Evolutionary conservation across 2,113 vertebrate species (phyloP), one percentile per base, ranked within the genome.

Genomic region (Mugil cephalus): DNA sequence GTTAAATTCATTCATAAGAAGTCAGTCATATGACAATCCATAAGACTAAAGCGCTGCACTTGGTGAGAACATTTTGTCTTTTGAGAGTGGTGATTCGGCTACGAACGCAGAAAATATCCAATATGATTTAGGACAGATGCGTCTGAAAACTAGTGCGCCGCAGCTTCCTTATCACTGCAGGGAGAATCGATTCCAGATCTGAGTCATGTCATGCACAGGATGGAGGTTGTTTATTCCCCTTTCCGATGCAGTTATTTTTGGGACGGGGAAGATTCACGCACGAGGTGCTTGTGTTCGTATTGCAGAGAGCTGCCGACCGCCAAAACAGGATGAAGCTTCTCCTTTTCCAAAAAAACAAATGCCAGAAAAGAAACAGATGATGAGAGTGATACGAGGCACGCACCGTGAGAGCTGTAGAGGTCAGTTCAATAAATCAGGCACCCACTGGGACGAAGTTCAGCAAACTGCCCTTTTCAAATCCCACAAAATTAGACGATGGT

Each of bases 261-360:
- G 52, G 54, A 79, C 1, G 4, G 0, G 1, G 60, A 68, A 0
- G 18, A 53, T 84, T 85, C 45, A 51, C 50, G 40, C 69, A 83
- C 53, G 74, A 65, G 19, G 56, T 52, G 72, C 73, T 45, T 17
- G 42, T 73, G 69, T 58, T 82, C 62, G 59, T 75, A 40, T 72
- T 82, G 75, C 65, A 80, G 47, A 72, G 74, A 82, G 64, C 38
- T 74, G 55, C 77, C 74, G 56, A 52, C 45, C 81, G 65, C 50
- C 46, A 66, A 82, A 78, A 65, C 66, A 77, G 47, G 56, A 79
- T 46, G 35, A 56, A 58, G 43, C 56, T 3, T 38, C 15, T 56
- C n/a, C 11, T 36, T 69, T 58, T 42, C 10, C 45, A 6, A 54
- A 42, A 61, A 45, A 74, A 36, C 5, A 55, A 17, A 74, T 21